Conservation (phyloP, 2,888 invertebrate genomes). For the Lithophane leautieri region DNA sequence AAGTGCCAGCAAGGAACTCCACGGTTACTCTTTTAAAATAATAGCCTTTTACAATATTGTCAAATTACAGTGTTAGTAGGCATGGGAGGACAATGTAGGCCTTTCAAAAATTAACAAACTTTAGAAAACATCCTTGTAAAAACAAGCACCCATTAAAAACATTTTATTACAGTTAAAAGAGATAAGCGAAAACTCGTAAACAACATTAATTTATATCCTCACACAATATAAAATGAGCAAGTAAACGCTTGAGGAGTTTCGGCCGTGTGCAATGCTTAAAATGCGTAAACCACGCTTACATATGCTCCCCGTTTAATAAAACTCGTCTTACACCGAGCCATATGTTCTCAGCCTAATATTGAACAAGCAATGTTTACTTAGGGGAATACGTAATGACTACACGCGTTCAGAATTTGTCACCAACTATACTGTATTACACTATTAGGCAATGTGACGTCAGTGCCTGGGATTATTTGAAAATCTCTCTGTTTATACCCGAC, state of each 20-base stretch:
- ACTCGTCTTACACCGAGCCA: slow-evolving; percentile 76
- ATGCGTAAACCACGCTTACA: slow-evolving; percentile 69
- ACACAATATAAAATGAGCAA: slow-evolving; percentile 60
- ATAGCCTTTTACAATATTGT: too few species aligned
- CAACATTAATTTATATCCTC: slow-evolving; percentile 60
- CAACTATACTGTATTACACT: slow-evolving; percentile 52
- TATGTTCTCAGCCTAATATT: slow-evolving; percentile 78
- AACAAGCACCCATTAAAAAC: slow-evolving; percentile 35
- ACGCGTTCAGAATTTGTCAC: slow-evolving; percentile 64
- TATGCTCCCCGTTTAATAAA: slow-evolving; percentile 76
- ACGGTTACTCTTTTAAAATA: too few species aligned
- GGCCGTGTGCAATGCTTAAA: slow-evolving; percentile 63
- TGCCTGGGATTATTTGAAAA: slow-evolving; percentile 27
- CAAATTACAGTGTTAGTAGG: too few species aligned
- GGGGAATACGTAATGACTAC: slow-evolving; percentile 79
- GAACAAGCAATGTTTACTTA: slow-evolving; percentile 77
- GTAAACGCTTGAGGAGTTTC: slow-evolving; percentile 51
- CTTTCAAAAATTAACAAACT: too few species aligned
- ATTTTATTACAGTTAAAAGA: slow-evolving; percentile 23
- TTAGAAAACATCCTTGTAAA: neutral
- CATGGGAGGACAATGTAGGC: too few species aligned
- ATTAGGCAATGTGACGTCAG: slow-evolving; percentile 38
- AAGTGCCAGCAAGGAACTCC: too few species aligned
- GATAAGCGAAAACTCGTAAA: slow-evolving; percentile 52
- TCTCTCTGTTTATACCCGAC: neutral